These are phyloP conservation scores for Pimpla rufipes DNA, from an alignment of 2,888 invertebrate genomes.

Conservation along the genomic window DNA sequence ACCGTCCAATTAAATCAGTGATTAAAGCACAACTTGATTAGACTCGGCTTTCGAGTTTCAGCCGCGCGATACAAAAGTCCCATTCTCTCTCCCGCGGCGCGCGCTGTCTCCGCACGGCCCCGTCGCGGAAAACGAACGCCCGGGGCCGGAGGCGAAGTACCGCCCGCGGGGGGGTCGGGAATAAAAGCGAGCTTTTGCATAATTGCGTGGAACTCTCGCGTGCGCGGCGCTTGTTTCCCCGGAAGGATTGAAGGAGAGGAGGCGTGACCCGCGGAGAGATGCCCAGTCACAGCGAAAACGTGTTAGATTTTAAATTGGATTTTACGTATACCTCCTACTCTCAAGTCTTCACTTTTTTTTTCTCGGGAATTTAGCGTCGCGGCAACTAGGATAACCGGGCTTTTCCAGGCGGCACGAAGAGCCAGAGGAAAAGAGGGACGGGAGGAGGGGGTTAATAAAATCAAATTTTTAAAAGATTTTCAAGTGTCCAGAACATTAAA, in stretches of 20 bases:
- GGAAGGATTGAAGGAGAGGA: constrained; percentile 19
- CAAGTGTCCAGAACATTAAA: too few relatives aligned
- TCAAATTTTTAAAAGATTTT: too few relatives aligned
- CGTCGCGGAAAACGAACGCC: background rate
- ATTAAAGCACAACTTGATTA: constrained; percentile 43
- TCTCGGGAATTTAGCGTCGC: background rate
- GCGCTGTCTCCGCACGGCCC: background rate
- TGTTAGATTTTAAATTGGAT: constrained; percentile 31
- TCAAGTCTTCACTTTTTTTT: background rate
- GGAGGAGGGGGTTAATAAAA: too few relatives aligned
- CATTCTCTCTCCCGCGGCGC: background rate
- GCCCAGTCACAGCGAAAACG: constrained; percentile 27
- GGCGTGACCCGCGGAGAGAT: constrained; percentile 20
- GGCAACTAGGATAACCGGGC: background rate
- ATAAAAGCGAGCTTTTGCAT: constrained; percentile 39
- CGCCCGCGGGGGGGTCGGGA: background rate
- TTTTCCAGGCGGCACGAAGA: too few relatives aligned
- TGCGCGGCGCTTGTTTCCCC: background rate
- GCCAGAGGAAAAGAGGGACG: too few relatives aligned
- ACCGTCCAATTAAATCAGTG: constrained; percentile 36
- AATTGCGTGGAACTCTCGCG: constrained; percentile 36
- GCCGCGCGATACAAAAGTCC: constrained; percentile 16
- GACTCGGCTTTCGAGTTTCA: constrained; percentile 36
- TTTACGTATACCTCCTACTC: constrained; percentile 1
- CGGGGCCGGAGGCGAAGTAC: background rate